Conservation (phyloP, 2,113 vertebrate genomes). For the Cyprinodon brontotheroides region DNA sequence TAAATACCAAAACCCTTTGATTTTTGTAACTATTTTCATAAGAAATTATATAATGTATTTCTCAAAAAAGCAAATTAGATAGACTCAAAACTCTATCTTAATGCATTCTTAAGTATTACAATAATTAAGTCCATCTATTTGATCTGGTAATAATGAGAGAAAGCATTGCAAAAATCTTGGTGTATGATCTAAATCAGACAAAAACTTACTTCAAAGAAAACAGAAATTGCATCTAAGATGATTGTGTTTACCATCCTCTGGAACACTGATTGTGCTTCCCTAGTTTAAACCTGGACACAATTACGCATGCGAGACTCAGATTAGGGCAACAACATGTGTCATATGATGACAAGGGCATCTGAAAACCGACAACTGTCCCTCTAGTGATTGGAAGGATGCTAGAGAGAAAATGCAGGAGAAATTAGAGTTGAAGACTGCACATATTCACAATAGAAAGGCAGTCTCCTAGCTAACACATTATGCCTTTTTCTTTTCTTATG, state of each 20-base stretch:
- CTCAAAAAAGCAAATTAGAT: too few species aligned
- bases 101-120: neutral
- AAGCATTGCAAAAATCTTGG: too few species aligned
- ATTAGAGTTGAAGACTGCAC: neutral
- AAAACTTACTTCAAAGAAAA: neutral
- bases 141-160: neutral
- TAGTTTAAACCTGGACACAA: neutral
- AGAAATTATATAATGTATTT: neutral
- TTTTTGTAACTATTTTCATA: neutral
- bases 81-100: neutral
- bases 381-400: neutral
- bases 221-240: too few species aligned
- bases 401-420: neutral
- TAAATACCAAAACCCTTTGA: neutral
- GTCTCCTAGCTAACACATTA: neutral
- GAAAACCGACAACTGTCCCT: neutral
- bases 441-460: neutral
- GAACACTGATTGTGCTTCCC: neutral
- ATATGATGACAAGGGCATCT: neutral
- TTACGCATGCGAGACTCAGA: neutral
- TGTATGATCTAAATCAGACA: neutral
- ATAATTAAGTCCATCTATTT: neutral
- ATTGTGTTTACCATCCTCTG: too few species aligned
- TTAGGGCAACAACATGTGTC: neutral
- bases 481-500: neutral